A percentile compares a stretch with the other conserved stretches of the same genome.
phyloP scores from a whole-genome alignment of 2,113 vertebrate genomes.

The rat (Rattus norvegicus) region DNA sequence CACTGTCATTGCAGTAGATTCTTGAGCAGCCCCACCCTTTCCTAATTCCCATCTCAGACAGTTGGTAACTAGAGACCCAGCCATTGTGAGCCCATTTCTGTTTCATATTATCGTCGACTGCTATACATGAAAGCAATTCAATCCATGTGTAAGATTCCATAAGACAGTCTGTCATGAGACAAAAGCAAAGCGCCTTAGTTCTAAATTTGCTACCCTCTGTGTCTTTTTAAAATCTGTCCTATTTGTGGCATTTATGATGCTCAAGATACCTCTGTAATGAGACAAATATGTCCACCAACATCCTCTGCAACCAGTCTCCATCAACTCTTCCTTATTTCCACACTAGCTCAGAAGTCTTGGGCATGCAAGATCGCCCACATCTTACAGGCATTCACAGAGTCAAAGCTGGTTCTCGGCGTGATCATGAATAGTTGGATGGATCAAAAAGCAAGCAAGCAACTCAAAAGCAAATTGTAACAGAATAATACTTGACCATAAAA shows the following conservation, averaged over 20 bases:
- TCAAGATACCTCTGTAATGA: neutral
- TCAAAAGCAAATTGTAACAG: neutral
- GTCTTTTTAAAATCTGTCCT: neutral
- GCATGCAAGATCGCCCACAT: neutral
- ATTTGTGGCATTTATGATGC: neutral
- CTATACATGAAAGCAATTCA: constrained; percentile 49
- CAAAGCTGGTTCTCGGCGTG: neutral
- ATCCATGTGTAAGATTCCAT: constrained; percentile 35
- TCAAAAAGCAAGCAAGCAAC: neutral
- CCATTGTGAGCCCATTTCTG: constrained; percentile 30
- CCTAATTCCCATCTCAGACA: constrained; percentile 26
- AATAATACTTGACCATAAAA: neutral
- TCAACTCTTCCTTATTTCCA: neutral
- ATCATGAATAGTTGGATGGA: neutral
- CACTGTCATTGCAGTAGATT: neutral
- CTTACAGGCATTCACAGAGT: neutral
- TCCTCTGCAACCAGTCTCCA: neutral
- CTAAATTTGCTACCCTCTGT: constrained; percentile 24
- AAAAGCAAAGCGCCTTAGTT: constrained; percentile 45
- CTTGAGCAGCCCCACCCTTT: neutral
- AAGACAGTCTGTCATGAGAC: constrained; percentile 24
- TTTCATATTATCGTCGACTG: constrained; percentile 42
- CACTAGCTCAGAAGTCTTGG: neutral
- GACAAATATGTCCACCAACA: constrained; percentile 5
- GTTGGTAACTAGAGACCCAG: neutral